Base-by-base conservation (phyloP, 2,113 vertebrate species). In the Phalacrocorax aristotelis region DNA sequence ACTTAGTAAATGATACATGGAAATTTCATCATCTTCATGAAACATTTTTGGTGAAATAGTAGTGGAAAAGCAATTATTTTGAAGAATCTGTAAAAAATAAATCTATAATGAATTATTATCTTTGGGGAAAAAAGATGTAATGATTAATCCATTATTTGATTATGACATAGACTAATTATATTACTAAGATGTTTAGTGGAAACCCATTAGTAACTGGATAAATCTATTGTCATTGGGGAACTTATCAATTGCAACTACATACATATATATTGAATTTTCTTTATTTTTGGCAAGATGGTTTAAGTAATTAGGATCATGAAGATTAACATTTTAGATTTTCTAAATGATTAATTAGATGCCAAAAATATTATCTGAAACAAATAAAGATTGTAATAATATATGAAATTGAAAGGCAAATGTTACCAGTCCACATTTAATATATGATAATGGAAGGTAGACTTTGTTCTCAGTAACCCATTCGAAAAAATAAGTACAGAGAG, bases 111-210 rank as follows among this genome's bases (percentile, higher is more conserved):
- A 87, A 57, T 74, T 92, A 80, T 40, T 79, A 83, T 81, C 19
- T 83, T 95, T 40, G 36, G 64, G 44, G 46, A 40, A 40, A 94
- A 90, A 89, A 38, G 12, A 42, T 87, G 15, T 27, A 83, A 93
- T 88, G 90, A 94, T 87, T 83, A 93, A 86, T 96, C 78, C 84
- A 48, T 90, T 92, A 90, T 93, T 94, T 95, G 87, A 94, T 96
- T 93, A 89, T 79, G 34, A 90, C 46, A 34, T 30, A 92, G 54
- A 65, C 40, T 93, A 96, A 97, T 96, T 96, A 79, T 72, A 79
- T 95, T 82, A 90, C 65, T 87, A 84, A 95, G 77, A 80, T 87
- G 15, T 89, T 79, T 90, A 89, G 75, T 90, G n/a, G 52, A 97
- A 91, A 88, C 30, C 64, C 34, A 95, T 96, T 95, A 93, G 49